Percentiles rank a stretch among this genome's conserved stretches.
Conservation (phyloP, 2,797 vertebrate genomes). For the Manis pentadactyla region DNA sequence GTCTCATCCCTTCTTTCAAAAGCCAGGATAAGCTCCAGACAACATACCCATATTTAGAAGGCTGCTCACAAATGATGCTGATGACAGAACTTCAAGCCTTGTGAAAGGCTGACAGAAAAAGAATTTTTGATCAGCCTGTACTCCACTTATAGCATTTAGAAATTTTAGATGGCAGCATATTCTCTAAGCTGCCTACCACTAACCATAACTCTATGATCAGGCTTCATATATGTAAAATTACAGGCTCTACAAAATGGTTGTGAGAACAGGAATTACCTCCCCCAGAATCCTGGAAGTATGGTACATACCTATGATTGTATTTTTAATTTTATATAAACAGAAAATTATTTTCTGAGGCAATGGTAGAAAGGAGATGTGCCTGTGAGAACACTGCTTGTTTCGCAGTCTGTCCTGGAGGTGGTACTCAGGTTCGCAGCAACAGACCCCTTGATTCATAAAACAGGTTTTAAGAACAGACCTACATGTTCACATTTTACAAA, state of each 20-base stretch:
- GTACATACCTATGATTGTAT: background rate
- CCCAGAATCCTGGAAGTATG: background rate
- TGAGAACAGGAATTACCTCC: background rate
- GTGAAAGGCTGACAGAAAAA: background rate
- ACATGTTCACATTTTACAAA: background rate
- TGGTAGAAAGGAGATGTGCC: background rate
- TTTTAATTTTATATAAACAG: constrained; percentile 47
- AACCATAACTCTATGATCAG: background rate
- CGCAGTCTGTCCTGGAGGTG: background rate
- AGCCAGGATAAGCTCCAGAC: background rate
- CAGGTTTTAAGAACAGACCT: background rate
- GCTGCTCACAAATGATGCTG: background rate
- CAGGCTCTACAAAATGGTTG: background rate
- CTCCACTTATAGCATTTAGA: background rate
- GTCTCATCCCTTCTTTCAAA: constrained; percentile 2
- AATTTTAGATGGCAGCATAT: background rate
- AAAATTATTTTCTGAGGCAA: background rate
- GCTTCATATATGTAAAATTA: background rate
- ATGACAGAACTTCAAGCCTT: background rate
- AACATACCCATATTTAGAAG: background rate
- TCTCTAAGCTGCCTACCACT: background rate
- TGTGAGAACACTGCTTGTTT: too few species aligned
- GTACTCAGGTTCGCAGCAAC: background rate
- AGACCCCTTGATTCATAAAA: background rate
- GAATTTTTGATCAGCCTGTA: background rate